Evolutionary conservation across 2,797 vertebrate species (phyloP), one percentile per base, ranked within the genome.

Genomic region (Rhadinocentrus ornatus): DNA sequence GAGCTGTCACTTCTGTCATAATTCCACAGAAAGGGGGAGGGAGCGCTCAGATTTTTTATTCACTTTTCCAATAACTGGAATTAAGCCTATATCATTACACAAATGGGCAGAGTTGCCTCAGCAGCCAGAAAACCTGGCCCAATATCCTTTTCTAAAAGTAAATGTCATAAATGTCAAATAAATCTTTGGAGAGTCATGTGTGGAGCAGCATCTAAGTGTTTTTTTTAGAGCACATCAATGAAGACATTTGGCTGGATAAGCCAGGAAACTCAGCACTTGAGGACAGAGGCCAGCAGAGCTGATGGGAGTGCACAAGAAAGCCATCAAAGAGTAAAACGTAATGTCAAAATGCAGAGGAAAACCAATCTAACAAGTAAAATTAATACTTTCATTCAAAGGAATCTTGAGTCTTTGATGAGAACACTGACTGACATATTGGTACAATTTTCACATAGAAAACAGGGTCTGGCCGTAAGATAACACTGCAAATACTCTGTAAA

Each of bases 61-160:
- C 79, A 77, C 86, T 83, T 91, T 90, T 87, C 86, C 82, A 86
- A 89, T 89, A 85, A 90, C 78, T 92, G 92, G 90, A 92, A 90
- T 86, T 90, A 69, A 78, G 91, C 91, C 90, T 85, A 87, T 78
- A 82, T 90, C 86, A 93, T 93, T 92, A 91, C 87, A 88, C 83
- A 91, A 92, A 93, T 91, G 85, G 88, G 54, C 76, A 77, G 37
- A 65, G 77, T 68, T 12, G 76, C 74, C 46, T 73, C 65, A 15
- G 69, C 73, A 81, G 88, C 89, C 91, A 91, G 83, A 86, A 81
- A 78, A 58, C 54, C n/a, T 27, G 50, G 81, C 81, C 73, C 74
- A 66, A 67, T 85, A 81, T 86, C 72, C 69, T 66, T 82, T 77
- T 81, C 77, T 82, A 75, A 83, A 86, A 88, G 82, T 81, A 87